Percentiles rank a stretch among this genome's conserved stretches.
Evolutionary conservation across 2,113 vertebrate genomes (phyloP).

Genomic region (Saimiri boliviensis): DNA sequence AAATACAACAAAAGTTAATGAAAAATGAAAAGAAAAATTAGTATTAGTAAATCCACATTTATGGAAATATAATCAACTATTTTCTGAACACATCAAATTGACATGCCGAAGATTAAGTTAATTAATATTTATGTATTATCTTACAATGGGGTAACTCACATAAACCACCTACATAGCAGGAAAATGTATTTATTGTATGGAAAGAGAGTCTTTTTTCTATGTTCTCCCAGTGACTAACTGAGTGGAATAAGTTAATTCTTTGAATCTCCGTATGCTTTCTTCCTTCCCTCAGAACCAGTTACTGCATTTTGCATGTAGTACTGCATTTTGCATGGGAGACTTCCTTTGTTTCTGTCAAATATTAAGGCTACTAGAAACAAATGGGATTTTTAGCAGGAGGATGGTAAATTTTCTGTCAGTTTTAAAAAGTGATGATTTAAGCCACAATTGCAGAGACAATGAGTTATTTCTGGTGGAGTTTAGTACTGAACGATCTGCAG

Average conservation of each 20-base stretch:
- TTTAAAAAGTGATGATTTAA: background rate
- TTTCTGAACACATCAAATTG: background rate
- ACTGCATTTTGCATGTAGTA: background rate
- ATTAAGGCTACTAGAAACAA: background rate
- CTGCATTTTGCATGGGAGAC: background rate
- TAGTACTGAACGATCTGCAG: background rate
- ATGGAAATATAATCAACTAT: background rate
- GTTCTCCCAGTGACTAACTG: background rate
- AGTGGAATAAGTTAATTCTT: background rate
- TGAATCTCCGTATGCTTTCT: background rate
- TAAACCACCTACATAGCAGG: background rate
- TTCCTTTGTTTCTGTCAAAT: background rate
- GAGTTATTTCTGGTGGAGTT: background rate
- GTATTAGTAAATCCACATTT: background rate
- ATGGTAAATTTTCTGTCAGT: background rate
- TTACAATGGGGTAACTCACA: background rate
- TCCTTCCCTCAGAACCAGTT: background rate
- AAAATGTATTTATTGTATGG: background rate
- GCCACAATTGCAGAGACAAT: background rate
- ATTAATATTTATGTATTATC: background rate
- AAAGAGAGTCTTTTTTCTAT: background rate
- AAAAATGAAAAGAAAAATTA: background rate
- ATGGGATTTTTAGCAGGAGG: background rate
- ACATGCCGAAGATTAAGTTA: background rate
- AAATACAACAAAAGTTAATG: background rate